These are phyloP conservation scores for Galemys pyrenaicus DNA, from an alignment of 2,113 vertebrate species.

Conservation along the genomic window DNA sequence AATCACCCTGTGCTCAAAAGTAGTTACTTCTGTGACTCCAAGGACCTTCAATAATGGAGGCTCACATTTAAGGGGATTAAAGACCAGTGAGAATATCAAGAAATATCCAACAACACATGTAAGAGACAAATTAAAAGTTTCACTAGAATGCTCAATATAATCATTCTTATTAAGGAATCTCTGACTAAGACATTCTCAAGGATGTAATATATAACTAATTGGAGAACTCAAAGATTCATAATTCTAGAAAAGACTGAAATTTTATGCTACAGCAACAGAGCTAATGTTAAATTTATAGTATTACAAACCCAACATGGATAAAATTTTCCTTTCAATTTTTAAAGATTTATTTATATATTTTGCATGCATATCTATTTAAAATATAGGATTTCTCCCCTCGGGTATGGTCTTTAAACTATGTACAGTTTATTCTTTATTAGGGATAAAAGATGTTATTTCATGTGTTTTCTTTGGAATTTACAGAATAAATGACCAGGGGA, in stretches of 20 bases:
- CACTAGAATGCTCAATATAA: not conserved
- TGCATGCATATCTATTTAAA: too few relatives aligned
- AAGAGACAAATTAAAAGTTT: not conserved
- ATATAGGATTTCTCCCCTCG: too few relatives aligned
- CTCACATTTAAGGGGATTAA: not conserved
- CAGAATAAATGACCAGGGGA: not conserved
- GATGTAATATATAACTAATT: not conserved
- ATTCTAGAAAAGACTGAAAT: not conserved
- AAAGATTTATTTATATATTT: too few relatives aligned
- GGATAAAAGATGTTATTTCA: not conserved
- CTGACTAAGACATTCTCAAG: not conserved
- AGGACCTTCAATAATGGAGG: not conserved
- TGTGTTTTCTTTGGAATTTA: not conserved
- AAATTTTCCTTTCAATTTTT: not conserved
- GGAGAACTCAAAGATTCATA: not conserved
- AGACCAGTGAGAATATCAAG: not conserved
- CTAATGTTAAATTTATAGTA: not conserved
- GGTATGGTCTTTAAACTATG: not conserved
- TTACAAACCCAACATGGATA: not conserved
- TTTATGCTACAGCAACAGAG: not conserved
- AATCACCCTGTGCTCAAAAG: not conserved
- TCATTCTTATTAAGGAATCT: not conserved
- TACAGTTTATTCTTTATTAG: not conserved
- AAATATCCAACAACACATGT: not conserved
- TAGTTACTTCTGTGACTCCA: not conserved